phyloP scores from a whole-genome alignment of 2,797 vertebrate species.

The Fistularia commersonii region DNA sequence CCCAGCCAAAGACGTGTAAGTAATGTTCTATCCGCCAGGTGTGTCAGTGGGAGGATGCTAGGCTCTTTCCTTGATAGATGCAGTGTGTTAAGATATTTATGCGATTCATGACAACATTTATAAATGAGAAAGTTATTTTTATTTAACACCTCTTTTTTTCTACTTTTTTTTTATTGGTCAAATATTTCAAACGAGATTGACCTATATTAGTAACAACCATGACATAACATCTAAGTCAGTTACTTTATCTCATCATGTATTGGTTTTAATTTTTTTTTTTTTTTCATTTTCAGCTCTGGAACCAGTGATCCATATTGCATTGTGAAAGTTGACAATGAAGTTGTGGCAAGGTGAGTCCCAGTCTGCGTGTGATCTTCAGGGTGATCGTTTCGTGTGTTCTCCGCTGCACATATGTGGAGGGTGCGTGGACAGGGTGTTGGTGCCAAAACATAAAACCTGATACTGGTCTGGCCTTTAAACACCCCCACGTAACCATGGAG shows the following conservation, averaged over 20 bases:
- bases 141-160: no score
- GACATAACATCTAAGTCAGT: no score
- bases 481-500: slow-evolving; percentile 78
- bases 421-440: slow-evolving; percentile 40
- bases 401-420: slow-evolving; percentile 22
- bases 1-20: slow-evolving; percentile 92
- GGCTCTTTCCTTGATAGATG: no score
- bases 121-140: no score
- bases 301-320: slow-evolving; percentile 92
- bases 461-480: slow-evolving; percentile 72
- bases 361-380: neutral
- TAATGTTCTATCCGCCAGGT: slow-evolving; percentile 39
- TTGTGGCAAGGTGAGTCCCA: slow-evolving; percentile 85
- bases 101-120: no score
- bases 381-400: slow-evolving; percentile 5
- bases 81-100: no score
- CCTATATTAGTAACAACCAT: no score
- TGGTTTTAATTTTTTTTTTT: neutral
- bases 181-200: no score
- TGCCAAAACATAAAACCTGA: slow-evolving; percentile 66
- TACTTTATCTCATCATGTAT: no score
- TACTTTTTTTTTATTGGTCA: no score
- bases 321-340: slow-evolving; percentile 90
- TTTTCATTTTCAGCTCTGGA: slow-evolving; percentile 75
- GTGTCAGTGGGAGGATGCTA: neutral